phyloP scores from a whole-genome alignment of 2,113 vertebrate species.

The Nematolebias whitei region DNA sequence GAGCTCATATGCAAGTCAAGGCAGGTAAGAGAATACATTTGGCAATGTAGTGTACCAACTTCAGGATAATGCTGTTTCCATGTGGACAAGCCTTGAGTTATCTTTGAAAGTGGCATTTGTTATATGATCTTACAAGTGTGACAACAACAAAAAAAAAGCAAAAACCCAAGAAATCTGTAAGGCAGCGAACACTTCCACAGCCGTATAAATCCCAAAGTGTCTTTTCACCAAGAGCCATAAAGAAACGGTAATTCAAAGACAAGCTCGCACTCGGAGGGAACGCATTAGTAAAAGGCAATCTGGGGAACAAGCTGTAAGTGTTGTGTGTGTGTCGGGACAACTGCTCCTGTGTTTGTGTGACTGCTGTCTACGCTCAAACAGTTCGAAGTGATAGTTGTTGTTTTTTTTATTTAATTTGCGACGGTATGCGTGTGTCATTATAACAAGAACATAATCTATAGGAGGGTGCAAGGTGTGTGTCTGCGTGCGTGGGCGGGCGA shows the following conservation, averaged over 20 bases:
- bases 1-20: too few relatives aligned
- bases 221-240: conserved; percentile 50
- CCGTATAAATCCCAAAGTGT: conserved; percentile 25
- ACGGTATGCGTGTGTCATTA: conserved; percentile 53
- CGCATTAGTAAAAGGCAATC: conserved; percentile 73
- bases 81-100: too few relatives aligned
- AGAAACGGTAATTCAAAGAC: conserved; percentile 61
- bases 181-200: too few relatives aligned
- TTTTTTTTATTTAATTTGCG: conserved; percentile 46
- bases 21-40: too few relatives aligned
- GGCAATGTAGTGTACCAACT: too few relatives aligned
- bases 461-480: conserved; percentile 75
- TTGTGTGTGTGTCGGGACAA: conserved; percentile 56
- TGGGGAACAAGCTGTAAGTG: conserved; percentile 71
- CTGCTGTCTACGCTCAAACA: conserved; percentile 63
- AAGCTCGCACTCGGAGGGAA: conserved; percentile 61
- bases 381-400: conserved; percentile 54
- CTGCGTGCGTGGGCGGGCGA: conserved; percentile 60
- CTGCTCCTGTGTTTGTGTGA: conserved; percentile 52
- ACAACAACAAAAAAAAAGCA: too few relatives aligned
- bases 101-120: too few relatives aligned
- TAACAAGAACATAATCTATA: conserved; percentile 76
- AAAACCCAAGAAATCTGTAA: too few relatives aligned
- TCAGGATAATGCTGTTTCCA: too few relatives aligned
- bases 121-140: too few relatives aligned